A percentile compares a stretch with the other conserved stretches of the same genome.
These are phyloP conservation scores for Ictidomys tridecemlineatus DNA, from an alignment of 2,113 vertebrate species.

Conservation along the genomic window DNA sequence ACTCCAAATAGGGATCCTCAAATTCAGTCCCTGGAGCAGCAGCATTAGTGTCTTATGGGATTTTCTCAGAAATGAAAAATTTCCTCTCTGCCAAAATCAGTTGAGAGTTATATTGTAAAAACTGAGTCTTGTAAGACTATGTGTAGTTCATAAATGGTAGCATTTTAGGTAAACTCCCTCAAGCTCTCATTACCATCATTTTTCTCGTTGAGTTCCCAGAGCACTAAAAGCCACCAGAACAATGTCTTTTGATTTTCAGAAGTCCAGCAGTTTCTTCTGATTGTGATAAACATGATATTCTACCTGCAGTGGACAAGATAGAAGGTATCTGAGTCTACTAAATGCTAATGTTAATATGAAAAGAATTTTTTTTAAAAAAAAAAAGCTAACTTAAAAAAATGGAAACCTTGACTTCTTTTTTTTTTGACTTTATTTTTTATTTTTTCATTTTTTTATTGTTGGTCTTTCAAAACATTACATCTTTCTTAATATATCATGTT, in stretches of 20 bases:
- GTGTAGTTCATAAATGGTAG: neutral
- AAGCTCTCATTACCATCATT: conserved; percentile 1
- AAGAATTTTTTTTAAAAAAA: too few species aligned
- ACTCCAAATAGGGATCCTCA: neutral
- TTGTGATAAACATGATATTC: conserved; percentile 39
- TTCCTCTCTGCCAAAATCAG: neutral
- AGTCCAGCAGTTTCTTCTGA: conserved; percentile 35
- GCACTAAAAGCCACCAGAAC: conserved; percentile 14
- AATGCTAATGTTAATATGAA: neutral
- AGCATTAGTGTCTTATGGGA: neutral
- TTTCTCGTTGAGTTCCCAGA: neutral
- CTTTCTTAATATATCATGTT: too few species aligned
- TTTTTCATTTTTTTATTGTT: too few species aligned
- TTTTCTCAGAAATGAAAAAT: neutral
- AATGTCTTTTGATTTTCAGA: conserved; percentile 50
- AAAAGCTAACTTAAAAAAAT: too few species aligned
- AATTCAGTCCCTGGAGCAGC: neutral
- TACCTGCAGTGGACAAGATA: neutral
- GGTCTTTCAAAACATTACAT: too few species aligned
- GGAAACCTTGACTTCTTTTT: neutral
- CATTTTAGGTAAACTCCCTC: neutral
- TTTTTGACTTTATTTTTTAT: too few species aligned
- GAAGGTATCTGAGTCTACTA: neutral
- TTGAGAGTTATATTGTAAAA: too few species aligned
- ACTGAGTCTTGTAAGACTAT: too few species aligned